Evolutionary conservation across 1,140 invertebrate genomes (phyloP).

Genomic region (Hirudo medicinalis): DNA sequence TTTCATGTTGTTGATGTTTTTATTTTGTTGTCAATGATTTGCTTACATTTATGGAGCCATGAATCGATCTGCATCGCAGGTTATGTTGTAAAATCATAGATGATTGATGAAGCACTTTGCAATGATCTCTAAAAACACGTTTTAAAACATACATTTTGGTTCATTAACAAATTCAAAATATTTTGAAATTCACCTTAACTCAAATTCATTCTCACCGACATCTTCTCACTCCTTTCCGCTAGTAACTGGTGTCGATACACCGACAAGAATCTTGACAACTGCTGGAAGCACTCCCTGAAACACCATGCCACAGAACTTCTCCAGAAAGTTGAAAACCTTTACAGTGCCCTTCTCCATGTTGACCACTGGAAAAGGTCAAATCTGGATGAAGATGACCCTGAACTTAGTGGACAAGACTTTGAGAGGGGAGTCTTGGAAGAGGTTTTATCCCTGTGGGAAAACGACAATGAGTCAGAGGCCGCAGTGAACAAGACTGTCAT

Average conservation of each 20-base stretch:
- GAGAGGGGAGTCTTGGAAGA: not conserved
- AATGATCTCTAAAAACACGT: not conserved
- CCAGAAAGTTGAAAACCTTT: not conserved
- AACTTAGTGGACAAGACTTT: not conserved
- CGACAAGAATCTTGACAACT: not conserved
- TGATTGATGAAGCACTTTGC: not conserved
- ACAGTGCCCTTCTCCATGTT: not conserved
- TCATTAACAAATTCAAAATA: too few species aligned
- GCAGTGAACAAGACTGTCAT: not conserved
- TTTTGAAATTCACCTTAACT: not conserved
- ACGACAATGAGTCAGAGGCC: not conserved
- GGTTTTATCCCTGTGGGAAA: not conserved
- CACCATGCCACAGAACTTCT: not conserved
- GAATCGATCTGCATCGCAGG: too few species aligned
- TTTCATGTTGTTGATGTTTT: too few species aligned
- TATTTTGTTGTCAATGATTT: too few species aligned
- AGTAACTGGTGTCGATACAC: slow-evolving; percentile 4
- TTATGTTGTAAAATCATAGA: not conserved
- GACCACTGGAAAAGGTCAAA: slow-evolving; percentile 3
- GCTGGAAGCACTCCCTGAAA: not conserved
- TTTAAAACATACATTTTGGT: too few species aligned
- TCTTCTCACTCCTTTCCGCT: not conserved
- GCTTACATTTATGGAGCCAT: too few species aligned
- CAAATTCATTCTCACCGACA: not conserved
- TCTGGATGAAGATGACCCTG: not conserved